These are phyloP conservation scores for Naso thynnoides DNA, from an alignment of 2,797 vertebrate genomes.

Conservation along the genomic window DNA sequence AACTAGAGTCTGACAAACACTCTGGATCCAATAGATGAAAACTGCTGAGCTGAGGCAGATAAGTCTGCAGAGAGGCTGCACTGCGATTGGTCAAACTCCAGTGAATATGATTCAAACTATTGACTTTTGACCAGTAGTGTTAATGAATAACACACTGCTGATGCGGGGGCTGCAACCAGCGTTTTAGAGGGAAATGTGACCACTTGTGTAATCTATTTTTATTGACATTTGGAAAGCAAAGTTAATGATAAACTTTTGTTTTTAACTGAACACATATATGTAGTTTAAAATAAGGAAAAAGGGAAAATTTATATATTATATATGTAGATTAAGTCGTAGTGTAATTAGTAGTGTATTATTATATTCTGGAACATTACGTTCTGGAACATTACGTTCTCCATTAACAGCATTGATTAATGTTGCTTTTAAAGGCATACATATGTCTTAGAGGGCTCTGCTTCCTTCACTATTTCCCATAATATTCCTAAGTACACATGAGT, in stretches of 20 bases:
- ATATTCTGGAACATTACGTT: too few species aligned
- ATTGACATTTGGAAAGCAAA: not conserved
- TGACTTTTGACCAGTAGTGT: conserved; percentile 38
- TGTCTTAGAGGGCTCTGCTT: not conserved
- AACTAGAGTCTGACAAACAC: conserved; percentile 19
- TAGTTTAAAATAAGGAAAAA: not conserved
- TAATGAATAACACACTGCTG: conserved; percentile 56
- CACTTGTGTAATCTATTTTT: conserved; percentile 11
- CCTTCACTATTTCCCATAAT: too few species aligned
- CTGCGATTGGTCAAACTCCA: conserved; percentile 7
- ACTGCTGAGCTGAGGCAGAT: conserved; percentile 30
- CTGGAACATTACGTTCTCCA: too few species aligned
- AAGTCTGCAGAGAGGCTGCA: not conserved
- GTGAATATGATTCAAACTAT: conserved; percentile 19
- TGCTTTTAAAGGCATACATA: too few species aligned
- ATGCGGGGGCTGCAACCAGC: not conserved
- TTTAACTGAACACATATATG: not conserved
- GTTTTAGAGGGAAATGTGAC: conserved; percentile 2
- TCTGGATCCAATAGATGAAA: conserved; percentile 5
- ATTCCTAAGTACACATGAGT: too few species aligned
- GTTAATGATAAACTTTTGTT: conserved; percentile 21
- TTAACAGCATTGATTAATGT: too few species aligned
- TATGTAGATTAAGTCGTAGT: not conserved
- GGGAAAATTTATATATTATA: too few species aligned
- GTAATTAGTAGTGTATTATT: too few species aligned